Evolutionary conservation across 2,113 vertebrate genomes (phyloP).

Genomic region (Gallinago paraguaiae): DNA sequence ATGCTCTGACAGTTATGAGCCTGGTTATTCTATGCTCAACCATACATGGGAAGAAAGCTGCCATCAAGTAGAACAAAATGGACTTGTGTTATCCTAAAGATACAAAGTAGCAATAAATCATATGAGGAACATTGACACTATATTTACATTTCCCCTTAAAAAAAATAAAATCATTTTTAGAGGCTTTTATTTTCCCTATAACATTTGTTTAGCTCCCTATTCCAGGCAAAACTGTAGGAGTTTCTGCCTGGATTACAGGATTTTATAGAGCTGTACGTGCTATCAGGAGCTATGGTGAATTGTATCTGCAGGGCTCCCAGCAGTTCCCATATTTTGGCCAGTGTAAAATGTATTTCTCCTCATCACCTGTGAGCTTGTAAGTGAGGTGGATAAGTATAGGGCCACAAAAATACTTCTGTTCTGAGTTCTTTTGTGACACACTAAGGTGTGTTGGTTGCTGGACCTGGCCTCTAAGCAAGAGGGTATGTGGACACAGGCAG

Average conservation of each 20-base stretch:
- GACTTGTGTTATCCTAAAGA: slow-evolving; percentile 66
- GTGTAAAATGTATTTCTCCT: neutral
- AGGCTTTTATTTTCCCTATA: neutral
- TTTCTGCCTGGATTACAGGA: neutral
- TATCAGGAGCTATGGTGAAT: neutral
- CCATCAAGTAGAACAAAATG: slow-evolving; percentile 49
- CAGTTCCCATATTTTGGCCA: neutral
- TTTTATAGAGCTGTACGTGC: neutral
- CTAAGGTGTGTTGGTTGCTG: neutral
- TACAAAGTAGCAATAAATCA: slow-evolving; percentile 62
- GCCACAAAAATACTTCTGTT: neutral
- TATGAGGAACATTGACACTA: neutral
- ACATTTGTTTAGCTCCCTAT: neutral
- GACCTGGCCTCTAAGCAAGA: neutral
- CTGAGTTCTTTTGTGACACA: neutral
- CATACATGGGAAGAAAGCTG: slow-evolving; percentile 42
- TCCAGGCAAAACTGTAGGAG: neutral
- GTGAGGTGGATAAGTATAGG: neutral
- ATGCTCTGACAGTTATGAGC: slow-evolving; percentile 59
- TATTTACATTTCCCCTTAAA: slow-evolving; percentile 26
- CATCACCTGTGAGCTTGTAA: neutral
- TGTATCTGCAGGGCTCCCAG: neutral
- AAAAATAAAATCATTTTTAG: neutral
- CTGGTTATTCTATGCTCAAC: slow-evolving; percentile 63
- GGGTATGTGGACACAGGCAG: neutral